Conservation (phyloP, 2,888 invertebrate genomes). For the Taphrorychus bicolor region DNA sequence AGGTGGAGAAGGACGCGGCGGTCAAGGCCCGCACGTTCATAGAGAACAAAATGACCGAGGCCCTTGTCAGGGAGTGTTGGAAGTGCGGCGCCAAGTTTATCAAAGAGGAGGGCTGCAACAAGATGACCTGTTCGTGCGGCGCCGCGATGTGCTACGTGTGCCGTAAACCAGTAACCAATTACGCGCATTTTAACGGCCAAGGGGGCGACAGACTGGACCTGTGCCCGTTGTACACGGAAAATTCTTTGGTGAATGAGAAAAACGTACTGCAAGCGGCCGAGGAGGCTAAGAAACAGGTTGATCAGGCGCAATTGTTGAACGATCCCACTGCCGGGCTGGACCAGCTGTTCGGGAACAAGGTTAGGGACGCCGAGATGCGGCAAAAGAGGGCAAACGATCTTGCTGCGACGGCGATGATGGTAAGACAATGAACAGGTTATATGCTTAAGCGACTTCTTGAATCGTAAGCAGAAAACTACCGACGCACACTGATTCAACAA, state of each 20-base stretch:
- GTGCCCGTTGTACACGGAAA: slow-evolving; percentile 61
- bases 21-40: slow-evolving; percentile 59
- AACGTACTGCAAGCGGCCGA: slow-evolving; percentile 57
- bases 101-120: slow-evolving; percentile 66
- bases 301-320: slow-evolving; percentile 53
- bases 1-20: slow-evolving; percentile 60
- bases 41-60: slow-evolving; percentile 65
- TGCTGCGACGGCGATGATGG: too few relatives aligned
- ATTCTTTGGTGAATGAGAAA: slow-evolving; percentile 54
- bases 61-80: slow-evolving; percentile 60
- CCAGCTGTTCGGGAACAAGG: too few relatives aligned
- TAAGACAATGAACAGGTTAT: too few relatives aligned
- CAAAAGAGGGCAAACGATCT: too few relatives aligned
- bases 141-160: slow-evolving; percentile 67
- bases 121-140: slow-evolving; percentile 66
- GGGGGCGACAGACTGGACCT: slow-evolving; percentile 54
- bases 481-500: too few relatives aligned
- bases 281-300: slow-evolving; percentile 54
- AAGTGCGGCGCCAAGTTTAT: slow-evolving; percentile 61
- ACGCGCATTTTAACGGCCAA: slow-evolving; percentile 64
- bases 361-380: too few relatives aligned
- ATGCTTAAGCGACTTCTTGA: too few relatives aligned
- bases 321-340: slow-evolving; percentile 50
- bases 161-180: slow-evolving; percentile 61
- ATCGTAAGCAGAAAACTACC: too few relatives aligned